phyloP scores from a whole-genome alignment of 2,888 invertebrate species.

The Liodrosophila aerea region DNA sequence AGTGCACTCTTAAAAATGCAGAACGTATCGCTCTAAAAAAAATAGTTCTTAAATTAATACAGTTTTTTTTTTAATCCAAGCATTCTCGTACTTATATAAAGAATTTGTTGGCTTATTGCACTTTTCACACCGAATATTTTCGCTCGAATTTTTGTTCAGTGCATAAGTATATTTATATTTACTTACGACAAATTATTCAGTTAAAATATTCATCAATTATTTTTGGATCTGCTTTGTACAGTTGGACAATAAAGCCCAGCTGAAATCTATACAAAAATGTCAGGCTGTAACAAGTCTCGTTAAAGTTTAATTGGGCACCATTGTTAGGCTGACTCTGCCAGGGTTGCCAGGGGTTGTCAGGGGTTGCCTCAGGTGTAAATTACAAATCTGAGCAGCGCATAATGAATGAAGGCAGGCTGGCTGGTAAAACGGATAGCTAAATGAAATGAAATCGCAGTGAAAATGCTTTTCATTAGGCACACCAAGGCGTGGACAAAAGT shows the following conservation, averaged over 20 bases:
- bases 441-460: constrained; percentile 75
- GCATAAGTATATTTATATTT: constrained; percentile 2
- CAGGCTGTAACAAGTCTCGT: constrained; percentile 18
- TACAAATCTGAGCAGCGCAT: constrained; percentile 71
- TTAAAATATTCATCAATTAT: too few species aligned
- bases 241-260: too few species aligned
- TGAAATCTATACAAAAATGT: not conserved
- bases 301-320: constrained; percentile 36
- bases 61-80: too few species aligned
- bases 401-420: constrained; percentile 59
- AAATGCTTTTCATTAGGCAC: constrained; percentile 69
- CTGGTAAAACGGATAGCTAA: constrained; percentile 58
- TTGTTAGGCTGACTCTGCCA: constrained; percentile 36
- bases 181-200: too few species aligned
- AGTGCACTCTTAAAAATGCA: too few species aligned
- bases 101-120: too few species aligned
- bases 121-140: too few species aligned
- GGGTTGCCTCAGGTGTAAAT: constrained; percentile 69
- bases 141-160: too few species aligned
- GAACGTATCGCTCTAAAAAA: too few species aligned
- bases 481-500: constrained; percentile 50
- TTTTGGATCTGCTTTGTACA: too few species aligned
- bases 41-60: too few species aligned
- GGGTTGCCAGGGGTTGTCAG: not conserved
- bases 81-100: too few species aligned